Conservation (phyloP, 2,888 invertebrate species). For the Piscicola geometra region DNA sequence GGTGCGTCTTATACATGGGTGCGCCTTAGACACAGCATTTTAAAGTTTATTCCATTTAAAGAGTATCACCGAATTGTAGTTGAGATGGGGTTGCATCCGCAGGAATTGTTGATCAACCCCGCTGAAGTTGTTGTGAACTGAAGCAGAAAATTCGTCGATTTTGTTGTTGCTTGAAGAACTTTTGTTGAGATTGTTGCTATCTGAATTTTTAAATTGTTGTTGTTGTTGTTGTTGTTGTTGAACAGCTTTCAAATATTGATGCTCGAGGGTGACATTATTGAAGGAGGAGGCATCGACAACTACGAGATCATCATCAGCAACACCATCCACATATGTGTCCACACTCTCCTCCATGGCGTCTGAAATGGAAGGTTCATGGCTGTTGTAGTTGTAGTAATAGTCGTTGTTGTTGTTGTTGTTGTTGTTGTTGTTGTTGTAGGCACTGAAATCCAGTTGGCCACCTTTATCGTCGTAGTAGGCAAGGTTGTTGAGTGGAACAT, state of each 20-base stretch:
- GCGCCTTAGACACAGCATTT: too few species aligned
- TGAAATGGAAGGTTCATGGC: background rate
- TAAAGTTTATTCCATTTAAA: too few species aligned
- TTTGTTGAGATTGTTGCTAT: background rate
- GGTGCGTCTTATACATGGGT: too few species aligned
- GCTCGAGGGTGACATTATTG: background rate
- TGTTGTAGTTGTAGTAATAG: background rate
- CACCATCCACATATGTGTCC: too few species aligned
- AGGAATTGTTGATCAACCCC: too few species aligned
- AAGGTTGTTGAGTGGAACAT: too few species aligned
- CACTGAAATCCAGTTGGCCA: background rate
- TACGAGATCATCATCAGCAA: too few species aligned
- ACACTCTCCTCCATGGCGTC: too few species aligned
- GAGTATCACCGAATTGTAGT: too few species aligned
- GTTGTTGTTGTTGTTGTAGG: conserved; percentile 13
- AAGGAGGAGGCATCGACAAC: background rate
- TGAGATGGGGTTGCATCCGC: too few species aligned
- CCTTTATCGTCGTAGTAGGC: too few species aligned
- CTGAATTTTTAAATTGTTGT: background rate
- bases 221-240: background rate
- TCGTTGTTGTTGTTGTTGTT: conserved; percentile 12
- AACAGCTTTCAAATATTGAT: background rate
- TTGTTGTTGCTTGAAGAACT: background rate
- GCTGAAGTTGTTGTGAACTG: too few species aligned
- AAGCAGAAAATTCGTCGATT: background rate